phyloP scores from a whole-genome alignment of 2,113 vertebrate genomes.

The Dendropsophus ebraccatus region DNA sequence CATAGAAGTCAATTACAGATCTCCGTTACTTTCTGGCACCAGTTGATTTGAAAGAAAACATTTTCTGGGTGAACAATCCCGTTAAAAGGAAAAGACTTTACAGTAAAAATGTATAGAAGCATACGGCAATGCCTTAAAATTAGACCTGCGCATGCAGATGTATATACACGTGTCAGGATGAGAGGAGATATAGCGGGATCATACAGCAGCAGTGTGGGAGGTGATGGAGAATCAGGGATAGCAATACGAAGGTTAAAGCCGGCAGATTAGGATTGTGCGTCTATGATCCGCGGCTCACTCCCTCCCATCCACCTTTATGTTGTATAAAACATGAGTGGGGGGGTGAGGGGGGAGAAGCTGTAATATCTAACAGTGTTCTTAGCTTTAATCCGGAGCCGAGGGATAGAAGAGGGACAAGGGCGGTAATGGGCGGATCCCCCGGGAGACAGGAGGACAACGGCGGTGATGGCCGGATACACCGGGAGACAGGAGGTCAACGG shows the following conservation, averaged over 20 bases:
- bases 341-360: constrained; percentile 27
- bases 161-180: no score
- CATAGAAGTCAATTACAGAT: no score
- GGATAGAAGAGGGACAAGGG: constrained; percentile 14
- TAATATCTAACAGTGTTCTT: constrained; percentile 45
- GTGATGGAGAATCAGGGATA: neutral
- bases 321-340: constrained; percentile 21
- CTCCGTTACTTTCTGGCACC: no score
- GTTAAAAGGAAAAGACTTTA: no score
- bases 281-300: constrained; percentile 28
- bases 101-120: no score
- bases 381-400: constrained; percentile 36
- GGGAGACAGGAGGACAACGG: neutral
- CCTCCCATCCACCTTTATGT: constrained; percentile 13
- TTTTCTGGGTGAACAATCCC: no score
- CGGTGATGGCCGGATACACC: no score
- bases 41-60: no score
- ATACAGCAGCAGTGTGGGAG: neutral
- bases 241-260: constrained; percentile 29
- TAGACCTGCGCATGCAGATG: no score
- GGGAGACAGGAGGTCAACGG: no score
- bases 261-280: constrained; percentile 40
- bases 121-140: no score
- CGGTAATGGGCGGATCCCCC: neutral
- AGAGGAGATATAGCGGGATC: no score